Base-by-base conservation (phyloP, 2,113 vertebrate genomes). In the Crotalus viridis region DNA sequence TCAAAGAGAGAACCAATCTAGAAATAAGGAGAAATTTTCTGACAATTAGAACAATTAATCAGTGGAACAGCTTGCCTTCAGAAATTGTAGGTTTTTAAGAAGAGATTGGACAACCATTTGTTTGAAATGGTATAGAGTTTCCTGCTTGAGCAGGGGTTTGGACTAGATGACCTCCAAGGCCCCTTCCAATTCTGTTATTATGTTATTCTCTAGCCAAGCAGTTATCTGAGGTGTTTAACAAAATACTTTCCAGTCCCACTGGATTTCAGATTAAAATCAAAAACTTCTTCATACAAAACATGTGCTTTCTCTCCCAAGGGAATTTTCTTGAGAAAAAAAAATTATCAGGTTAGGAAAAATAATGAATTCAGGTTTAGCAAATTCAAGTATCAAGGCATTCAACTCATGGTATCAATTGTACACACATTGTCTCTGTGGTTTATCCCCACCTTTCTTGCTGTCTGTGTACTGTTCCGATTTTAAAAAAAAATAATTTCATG, bases 351-450 rank as follows among this genome's bases (percentile, higher is more conserved):
- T 39, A 69, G 64, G 5, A 22, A 15, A 46, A 90, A 0, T 22
- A 90, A n/a, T 89, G 33, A 33, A 59, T 46, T 69, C 1, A 91
- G 48, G 2, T 94, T 90, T 39, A 94, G 94, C 90, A 69, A 10
- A 90, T 0, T 3, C 57, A 21, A 33, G 19, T 56, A 93, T 94
- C 59, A 28, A 91, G 10, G 39, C 56, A 56, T 64, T 87, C 51
- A 39, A 3, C 89, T 56, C 5, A 90, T 55, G 88, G 10, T 92
- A 88, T 85, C 69, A 93, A 86, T 86, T 17, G 90, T 0, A 0
- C 28, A 15, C 9, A 6, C 1, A 88, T 3, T 33, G 26, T 89
- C 26, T 4, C 28, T 88, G 1, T 24, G 93, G 88, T 91, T 91
- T 81, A 52, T 10, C 46, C 10, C 61, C 48, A 54, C 22, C n/a